Percentiles rank a stretch among this genome's conserved stretches.
These are phyloP conservation scores for Trichosurus vulpecula DNA, from an alignment of 2,797 vertebrate species.

Conservation along the genomic window DNA sequence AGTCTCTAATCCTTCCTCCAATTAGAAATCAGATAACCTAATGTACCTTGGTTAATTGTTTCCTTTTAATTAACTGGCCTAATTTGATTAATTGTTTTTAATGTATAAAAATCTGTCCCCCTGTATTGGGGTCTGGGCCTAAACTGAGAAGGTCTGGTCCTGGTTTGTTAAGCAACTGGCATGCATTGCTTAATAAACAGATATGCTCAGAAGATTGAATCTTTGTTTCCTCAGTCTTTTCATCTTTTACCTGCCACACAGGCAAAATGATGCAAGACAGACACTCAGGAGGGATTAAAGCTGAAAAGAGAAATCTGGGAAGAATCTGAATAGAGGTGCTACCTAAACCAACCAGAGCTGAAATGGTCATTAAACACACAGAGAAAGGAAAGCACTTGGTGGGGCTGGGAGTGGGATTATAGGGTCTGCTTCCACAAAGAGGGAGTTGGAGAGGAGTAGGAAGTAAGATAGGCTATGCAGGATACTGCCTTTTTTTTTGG, in stretches of 20 bases:
- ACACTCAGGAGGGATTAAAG: background rate
- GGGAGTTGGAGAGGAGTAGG: background rate
- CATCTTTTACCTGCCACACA: background rate
- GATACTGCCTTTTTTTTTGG: background rate
- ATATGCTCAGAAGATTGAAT: too few relatives aligned
- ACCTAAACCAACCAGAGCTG: background rate
- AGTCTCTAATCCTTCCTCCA: background rate
- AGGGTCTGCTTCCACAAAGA: background rate
- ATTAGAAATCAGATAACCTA: background rate
- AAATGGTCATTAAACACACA: background rate
- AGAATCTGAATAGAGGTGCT: background rate
- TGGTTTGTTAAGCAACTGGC: too few relatives aligned
- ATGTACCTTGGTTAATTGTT: too few relatives aligned
- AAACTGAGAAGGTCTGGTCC: too few relatives aligned
- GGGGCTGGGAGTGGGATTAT: background rate
- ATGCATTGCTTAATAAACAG: too few relatives aligned
- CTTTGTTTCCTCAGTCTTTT: background rate
- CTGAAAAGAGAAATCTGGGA: background rate
- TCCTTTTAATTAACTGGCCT: too few relatives aligned
- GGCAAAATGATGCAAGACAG: background rate
- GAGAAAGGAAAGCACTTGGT: background rate
- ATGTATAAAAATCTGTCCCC: too few relatives aligned
- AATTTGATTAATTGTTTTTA: too few relatives aligned
- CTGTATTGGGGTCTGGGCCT: too few relatives aligned
- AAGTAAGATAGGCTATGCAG: background rate